Evolutionary conservation across 2,113 vertebrate genomes (phyloP).

Genomic region (Passer montanus): DNA sequence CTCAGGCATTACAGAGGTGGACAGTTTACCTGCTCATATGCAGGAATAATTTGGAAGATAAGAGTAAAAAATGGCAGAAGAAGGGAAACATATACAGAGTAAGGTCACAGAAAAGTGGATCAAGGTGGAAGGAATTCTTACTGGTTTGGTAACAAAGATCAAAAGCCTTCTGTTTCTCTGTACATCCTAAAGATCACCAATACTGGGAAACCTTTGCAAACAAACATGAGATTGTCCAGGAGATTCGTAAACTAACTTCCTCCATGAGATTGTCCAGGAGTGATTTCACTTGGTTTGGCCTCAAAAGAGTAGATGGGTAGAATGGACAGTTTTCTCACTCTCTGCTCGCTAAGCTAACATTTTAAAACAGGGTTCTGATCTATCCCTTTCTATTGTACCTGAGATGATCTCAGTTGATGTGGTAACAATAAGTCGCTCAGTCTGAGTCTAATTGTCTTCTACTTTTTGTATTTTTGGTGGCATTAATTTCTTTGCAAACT

Average conservation of each 20-base stretch:
- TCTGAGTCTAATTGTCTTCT: neutral
- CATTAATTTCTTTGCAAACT: neutral
- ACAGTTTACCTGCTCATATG: fast-evolving
- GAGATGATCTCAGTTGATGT: neutral
- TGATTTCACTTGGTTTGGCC: neutral
- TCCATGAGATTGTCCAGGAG: neutral
- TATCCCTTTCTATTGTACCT: neutral
- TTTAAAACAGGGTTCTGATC: neutral
- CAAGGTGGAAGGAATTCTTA: neutral
- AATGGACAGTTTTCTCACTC: neutral
- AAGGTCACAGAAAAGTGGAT: neutral
- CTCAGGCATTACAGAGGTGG: neutral
- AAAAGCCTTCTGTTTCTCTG: neutral
- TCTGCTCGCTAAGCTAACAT: neutral
- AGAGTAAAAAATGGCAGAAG: neutral
- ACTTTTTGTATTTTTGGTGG: neutral
- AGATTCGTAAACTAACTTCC: neutral
- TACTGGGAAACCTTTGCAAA: neutral
- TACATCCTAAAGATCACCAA: neutral
- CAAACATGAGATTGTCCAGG: neutral
- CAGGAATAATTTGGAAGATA: neutral
- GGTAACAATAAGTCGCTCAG: neutral
- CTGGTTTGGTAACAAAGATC: neutral
- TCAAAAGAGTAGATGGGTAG: neutral
- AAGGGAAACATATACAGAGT: neutral